Evolutionary conservation across 2,113 vertebrate species (phyloP), one percentile per base, ranked within the genome.

Genomic region (Gavialis gangeticus): DNA sequence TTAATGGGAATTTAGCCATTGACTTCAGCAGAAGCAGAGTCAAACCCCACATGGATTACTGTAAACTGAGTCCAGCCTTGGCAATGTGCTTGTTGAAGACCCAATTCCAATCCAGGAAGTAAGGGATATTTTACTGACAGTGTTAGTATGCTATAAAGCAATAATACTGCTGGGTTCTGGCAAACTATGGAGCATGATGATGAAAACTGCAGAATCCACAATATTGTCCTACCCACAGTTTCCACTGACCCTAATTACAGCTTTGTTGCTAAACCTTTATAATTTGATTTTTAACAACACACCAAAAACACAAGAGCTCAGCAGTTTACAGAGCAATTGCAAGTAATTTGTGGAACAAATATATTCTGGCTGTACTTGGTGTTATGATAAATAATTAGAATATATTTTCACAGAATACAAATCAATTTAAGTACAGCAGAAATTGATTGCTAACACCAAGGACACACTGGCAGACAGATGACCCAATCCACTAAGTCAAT

Each of bases 221-320:
- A 27, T 71, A 93, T 92, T 91, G 82, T 54, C 86, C 12, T 91
- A 87, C 96, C 85, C 87, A 46, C 21, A 88, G 92, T 76, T 94
- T 96, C 83, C 84, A 91, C 21, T 90, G 78, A 85, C 82, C 95
- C 94, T 95, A 96, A 96, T 94, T 96, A 92, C 75, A 94, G 88
- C 84, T 95, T 94, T 97, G 86, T 94, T 91, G 88, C 95, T 92
- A 91, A 95, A 96, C 84, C 91, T 86, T 81, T 89, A 21, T 91
- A 91, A 92, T 95, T 97, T 97, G 80, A 80, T 95, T 96, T 97
- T 83, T 91, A 93, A 93, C 82, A 95, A 84, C 87, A 56, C 82
- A 93, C 79, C 58, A 75, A 93, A 97, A 97, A 91, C 88, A 56
- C 90, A 96, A 77, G 14, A 77, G 67, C 84, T 79, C 95, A 96